Conservation (phyloP, 1,140 invertebrate species). For the Aphaenogaster floridana region DNA sequence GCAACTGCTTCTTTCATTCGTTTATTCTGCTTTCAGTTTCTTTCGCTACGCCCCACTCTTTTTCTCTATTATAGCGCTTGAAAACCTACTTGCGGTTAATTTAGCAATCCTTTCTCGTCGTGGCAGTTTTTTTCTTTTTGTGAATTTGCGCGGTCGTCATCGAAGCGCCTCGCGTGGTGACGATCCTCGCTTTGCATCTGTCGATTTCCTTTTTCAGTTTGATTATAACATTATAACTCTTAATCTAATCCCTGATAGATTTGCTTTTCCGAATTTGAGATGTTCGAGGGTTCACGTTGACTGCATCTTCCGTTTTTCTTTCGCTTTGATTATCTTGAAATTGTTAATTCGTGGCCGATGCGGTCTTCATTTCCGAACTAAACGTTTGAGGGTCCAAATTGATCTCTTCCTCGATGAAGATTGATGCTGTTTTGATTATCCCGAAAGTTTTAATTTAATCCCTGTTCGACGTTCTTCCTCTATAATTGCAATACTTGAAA, state of each 20-base stretch:
- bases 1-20: constrained; percentile 23
- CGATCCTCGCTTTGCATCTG: not conserved
- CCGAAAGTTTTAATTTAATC: constrained; percentile 19
- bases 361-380: not conserved
- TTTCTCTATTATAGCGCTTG: not conserved
- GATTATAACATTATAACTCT: constrained; percentile 37
- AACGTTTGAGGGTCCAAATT: constrained; percentile 17
- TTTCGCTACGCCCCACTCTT: not conserved
- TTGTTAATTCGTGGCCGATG: not conserved
- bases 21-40: constrained; percentile 1
- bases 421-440: constrained; percentile 31
- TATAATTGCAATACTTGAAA: constrained; percentile 7
- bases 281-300: not conserved
- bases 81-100: constrained; percentile 7
- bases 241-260: constrained; percentile 58
- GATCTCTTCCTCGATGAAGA: constrained; percentile 1
- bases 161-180: not conserved
- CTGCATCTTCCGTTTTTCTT: not conserved
- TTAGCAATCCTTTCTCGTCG: constrained; percentile 20
- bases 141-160: constrained; percentile 16
- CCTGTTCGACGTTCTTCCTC: not conserved
- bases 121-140: constrained; percentile 24
- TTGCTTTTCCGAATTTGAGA: constrained; percentile 18
- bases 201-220: constrained; percentile 14
- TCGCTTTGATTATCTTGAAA: constrained; percentile 48